Percentiles rank a stretch among this genome's conserved stretches.
Evolutionary conservation across 2,797 vertebrate genomes (phyloP).

Genomic region (Anguilla marmorata): DNA sequence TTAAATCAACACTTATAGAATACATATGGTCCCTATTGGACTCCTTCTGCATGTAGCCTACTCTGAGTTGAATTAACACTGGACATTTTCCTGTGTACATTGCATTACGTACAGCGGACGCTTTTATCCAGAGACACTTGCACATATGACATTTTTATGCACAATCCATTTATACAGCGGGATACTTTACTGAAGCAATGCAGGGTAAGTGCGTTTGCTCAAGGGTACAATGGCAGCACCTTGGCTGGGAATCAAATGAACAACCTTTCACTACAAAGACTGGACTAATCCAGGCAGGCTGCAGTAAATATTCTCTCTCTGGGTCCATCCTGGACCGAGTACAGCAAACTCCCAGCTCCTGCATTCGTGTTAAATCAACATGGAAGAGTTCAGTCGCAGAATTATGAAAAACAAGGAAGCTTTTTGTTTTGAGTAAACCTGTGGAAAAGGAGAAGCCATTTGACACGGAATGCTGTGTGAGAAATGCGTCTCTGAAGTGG

Average conservation of each 20-base stretch:
- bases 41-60: too few relatives aligned
- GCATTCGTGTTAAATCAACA: neutral
- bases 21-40: too few relatives aligned
- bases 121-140: neutral
- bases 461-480: neutral
- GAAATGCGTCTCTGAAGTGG: neutral
- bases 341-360: neutral
- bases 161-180: neutral
- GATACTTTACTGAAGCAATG: neutral
- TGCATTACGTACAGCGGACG: neutral
- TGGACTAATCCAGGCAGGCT: slow-evolving; percentile 52
- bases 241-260: neutral
- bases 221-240: neutral
- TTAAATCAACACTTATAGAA: too few relatives aligned
- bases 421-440: neutral
- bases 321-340: neutral
- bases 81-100: too few relatives aligned
- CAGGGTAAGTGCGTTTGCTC: neutral
- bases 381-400: neutral
- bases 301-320: slow-evolving; percentile 31
- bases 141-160: neutral
- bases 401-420: too few relatives aligned
- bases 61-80: too few relatives aligned
- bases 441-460: neutral
- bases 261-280: slow-evolving; percentile 5